These are phyloP conservation scores for Bufo gargarizans DNA, from an alignment of 2,113 vertebrate genomes.

Conservation along the genomic window DNA sequence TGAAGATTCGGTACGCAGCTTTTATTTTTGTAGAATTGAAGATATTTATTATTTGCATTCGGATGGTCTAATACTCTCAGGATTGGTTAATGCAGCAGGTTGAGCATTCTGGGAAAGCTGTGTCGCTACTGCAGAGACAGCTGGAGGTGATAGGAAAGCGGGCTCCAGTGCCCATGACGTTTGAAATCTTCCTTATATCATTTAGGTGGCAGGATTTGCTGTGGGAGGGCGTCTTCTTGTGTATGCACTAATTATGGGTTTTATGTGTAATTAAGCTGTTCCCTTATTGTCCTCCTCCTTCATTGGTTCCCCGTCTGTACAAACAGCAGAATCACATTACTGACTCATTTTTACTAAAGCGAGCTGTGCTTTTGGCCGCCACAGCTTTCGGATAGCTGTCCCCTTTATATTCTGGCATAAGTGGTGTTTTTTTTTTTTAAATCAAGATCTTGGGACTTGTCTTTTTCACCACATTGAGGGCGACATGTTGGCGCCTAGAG, in stretches of 20 bases:
- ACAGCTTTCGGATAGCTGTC: background rate
- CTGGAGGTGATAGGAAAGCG: background rate
- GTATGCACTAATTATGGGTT: constrained; percentile 10
- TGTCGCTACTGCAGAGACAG: background rate
- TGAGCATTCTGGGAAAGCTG: background rate
- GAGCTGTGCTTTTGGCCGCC: background rate
- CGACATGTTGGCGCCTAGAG: background rate
- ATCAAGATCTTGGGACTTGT: no score
- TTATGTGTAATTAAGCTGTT: constrained; percentile 18
- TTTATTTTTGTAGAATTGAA: no score
- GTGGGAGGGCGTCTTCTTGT: background rate
- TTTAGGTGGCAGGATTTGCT: background rate
- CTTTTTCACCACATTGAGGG: no score
- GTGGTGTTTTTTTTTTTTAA: no score
- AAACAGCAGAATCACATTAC: background rate
- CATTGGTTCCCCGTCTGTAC: background rate
- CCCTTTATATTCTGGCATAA: background rate
- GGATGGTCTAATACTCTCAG: background rate
- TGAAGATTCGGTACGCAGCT: no score
- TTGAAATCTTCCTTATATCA: background rate
- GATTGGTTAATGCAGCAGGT: background rate
- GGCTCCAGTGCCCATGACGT: background rate
- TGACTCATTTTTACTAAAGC: background rate
- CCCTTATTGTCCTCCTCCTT: background rate
- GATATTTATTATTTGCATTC: background rate